These are phyloP conservation scores for Zhuqinia jingwanae DNA, from an alignment of 2,888 invertebrate species.

Conservation along the genomic window DNA sequence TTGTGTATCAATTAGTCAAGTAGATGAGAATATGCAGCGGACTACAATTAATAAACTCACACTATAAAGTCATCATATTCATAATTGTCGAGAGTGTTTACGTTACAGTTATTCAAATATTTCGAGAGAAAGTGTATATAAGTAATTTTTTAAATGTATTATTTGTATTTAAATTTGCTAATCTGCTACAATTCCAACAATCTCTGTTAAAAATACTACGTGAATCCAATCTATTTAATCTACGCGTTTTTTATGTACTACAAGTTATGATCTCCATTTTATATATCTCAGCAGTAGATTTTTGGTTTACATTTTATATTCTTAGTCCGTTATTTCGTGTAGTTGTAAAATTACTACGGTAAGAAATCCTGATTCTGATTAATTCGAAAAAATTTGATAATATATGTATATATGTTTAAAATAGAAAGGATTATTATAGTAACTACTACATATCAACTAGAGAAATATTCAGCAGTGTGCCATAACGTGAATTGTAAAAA, in stretches of 20 bases:
- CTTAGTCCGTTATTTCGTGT: too few species aligned
- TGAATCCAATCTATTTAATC: neutral
- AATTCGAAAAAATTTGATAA: too few species aligned
- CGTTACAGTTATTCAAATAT: neutral
- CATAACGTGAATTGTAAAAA: neutral
- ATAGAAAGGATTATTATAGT: too few species aligned
- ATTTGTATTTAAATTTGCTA: neutral
- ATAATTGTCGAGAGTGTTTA: constrained; percentile 4
- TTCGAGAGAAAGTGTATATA: neutral
- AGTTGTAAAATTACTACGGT: too few species aligned
- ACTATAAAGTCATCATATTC: too few species aligned
- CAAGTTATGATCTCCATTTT: constrained; percentile 43
- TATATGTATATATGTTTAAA: too few species aligned
- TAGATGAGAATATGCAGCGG: too few species aligned
- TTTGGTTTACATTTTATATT: constrained; percentile 46
- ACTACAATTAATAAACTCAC: too few species aligned
- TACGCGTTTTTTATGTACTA: constrained; percentile 19
- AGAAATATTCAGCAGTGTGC: too few species aligned
- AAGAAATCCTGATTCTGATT: too few species aligned
- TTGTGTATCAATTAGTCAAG: too few species aligned
- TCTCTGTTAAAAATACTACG: constrained; percentile 36
- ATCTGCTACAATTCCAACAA: constrained; percentile 19
- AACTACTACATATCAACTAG: too few species aligned
- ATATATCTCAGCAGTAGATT: constrained; percentile 59
- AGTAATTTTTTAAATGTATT: neutral